Evolutionary conservation across 2,797 vertebrate species (phyloP).

Genomic region (Lepus townsendii): DNA sequence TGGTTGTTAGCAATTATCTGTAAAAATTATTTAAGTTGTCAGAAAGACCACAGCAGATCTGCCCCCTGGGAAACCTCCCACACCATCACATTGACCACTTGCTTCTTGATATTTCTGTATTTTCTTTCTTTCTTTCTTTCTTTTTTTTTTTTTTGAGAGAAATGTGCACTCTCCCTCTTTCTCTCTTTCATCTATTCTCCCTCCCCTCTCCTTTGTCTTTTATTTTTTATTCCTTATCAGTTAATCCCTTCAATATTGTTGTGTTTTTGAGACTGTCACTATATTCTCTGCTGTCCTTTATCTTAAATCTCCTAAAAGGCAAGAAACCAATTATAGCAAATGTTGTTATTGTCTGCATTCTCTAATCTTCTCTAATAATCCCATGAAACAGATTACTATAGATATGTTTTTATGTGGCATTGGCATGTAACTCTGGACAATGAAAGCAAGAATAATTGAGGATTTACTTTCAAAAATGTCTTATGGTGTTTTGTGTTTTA

Average conservation of each 20-base stretch:
- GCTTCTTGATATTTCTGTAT: not conserved
- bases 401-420: not conserved
- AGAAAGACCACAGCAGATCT: not conserved
- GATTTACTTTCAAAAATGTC: not conserved
- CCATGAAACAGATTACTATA: not conserved
- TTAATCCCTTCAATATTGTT: not conserved
- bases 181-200: not conserved
- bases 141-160: constrained; percentile 3
- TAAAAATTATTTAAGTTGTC: constrained; percentile 75
- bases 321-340: not conserved
- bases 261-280: not conserved
- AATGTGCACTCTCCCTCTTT: not conserved
- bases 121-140: not conserved
- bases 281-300: not conserved
- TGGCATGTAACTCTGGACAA: not conserved
- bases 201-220: not conserved
- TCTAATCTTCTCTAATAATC: constrained; percentile 45
- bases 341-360: not conserved
- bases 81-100: not conserved
- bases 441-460: not conserved
- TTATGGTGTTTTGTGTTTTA: not conserved
- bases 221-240: not conserved
- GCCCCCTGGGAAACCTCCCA: not conserved
- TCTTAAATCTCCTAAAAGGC: not conserved
- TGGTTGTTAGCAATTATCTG: constrained; percentile 74